phyloP scores from a whole-genome alignment of 1,140 invertebrate species.

The Philopotamus ludificatus region DNA sequence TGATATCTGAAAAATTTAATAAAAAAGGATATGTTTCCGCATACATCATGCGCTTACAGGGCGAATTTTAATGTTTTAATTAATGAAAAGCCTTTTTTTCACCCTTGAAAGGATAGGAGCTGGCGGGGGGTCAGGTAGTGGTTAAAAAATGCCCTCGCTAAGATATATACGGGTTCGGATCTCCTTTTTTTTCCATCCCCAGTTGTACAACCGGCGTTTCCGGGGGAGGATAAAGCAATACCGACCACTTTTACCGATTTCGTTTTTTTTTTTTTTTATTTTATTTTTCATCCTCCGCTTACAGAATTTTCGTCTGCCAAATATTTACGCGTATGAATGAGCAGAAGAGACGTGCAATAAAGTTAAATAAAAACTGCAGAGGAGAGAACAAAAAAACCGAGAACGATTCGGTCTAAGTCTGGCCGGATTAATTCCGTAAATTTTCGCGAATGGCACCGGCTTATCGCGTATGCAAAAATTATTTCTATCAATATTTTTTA shows the following conservation, averaged over 20 bases:
- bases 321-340: constrained; percentile 31
- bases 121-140: constrained; percentile 28
- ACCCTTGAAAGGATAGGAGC: constrained; percentile 26
- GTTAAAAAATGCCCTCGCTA: constrained; percentile 22
- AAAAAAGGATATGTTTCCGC: constrained; percentile 35
- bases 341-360: constrained; percentile 24
- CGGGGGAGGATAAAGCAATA: constrained; percentile 17
- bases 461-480: no score
- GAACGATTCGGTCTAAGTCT: not conserved
- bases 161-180: constrained; percentile 24
- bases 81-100: constrained; percentile 42
- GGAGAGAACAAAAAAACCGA: constrained; percentile 22
- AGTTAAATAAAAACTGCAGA: constrained; percentile 36
- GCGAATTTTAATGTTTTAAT: constrained; percentile 41
- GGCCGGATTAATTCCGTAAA: not conserved
- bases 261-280: constrained; percentile 15
- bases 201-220: constrained; percentile 12
- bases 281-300: not conserved
- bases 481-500: no score
- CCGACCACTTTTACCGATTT: constrained; percentile 32
- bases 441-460: no score
- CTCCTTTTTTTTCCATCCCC: constrained; percentile 14
- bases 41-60: constrained; percentile 30
- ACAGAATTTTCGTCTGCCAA: constrained; percentile 25
- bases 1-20: constrained; percentile 30